Evolutionary conservation across 2,888 invertebrate genomes (phyloP).

Genomic region (Rhabditoides inermis): DNA sequence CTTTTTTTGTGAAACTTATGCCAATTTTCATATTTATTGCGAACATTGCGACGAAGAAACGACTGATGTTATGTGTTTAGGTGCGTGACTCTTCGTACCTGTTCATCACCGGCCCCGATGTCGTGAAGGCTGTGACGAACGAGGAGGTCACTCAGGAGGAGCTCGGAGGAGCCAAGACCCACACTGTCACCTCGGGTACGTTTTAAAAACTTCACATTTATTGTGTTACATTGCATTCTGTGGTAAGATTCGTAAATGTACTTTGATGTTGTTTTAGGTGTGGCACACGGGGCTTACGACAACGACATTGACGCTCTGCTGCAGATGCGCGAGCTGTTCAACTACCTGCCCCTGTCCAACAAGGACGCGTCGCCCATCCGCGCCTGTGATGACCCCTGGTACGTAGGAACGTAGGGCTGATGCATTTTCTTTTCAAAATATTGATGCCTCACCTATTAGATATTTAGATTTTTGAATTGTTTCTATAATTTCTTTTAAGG

Average conservation of each 20-base stretch:
- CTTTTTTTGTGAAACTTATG: too few species aligned
- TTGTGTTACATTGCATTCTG: neutral
- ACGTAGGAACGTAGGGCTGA: too few species aligned
- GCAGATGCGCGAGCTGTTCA: conserved; percentile 61
- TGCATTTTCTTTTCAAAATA: too few species aligned
- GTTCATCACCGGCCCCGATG: conserved; percentile 67
- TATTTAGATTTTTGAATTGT: too few species aligned
- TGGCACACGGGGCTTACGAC: conserved; percentile 64
- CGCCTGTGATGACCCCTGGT: conserved; percentile 61
- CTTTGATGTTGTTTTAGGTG: too few species aligned
- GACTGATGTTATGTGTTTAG: too few species aligned
- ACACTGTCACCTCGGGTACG: conserved; percentile 63
- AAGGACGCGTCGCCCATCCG: conserved; percentile 58
- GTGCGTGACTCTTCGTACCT: conserved; percentile 61
- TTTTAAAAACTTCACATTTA: too few species aligned
- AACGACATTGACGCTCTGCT: conserved; percentile 65
- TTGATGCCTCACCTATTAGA: too few species aligned
- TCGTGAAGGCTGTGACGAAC: conserved; percentile 65
- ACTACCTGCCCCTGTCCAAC: conserved; percentile 62
- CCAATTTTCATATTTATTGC: too few species aligned
- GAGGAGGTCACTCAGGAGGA: conserved; percentile 66
- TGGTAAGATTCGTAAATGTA: too few species aligned
- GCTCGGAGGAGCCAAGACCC: conserved; percentile 64
- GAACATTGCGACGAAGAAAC: too few species aligned
- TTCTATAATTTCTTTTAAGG: conserved; percentile 20